Evolutionary conservation across 2,888 invertebrate species (phyloP).

Genomic region (Slavum lentiscoides): DNA sequence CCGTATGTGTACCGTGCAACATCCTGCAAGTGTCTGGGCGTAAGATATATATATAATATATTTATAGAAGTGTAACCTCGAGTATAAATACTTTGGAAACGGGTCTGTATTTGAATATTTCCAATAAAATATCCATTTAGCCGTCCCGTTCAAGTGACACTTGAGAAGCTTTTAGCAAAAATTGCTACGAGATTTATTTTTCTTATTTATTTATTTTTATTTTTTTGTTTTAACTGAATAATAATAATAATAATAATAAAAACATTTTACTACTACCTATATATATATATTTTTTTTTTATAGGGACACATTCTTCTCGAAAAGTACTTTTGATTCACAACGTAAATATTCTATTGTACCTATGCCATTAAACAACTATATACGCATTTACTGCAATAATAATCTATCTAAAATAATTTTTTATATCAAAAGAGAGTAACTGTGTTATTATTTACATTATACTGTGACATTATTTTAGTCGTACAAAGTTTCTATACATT

Average conservation of each 20-base stretch:
- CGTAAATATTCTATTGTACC: too few relatives aligned
- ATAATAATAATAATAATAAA: slow-evolving; percentile 12
- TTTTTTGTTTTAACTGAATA: background rate
- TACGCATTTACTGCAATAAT: too few relatives aligned
- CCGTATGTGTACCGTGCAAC: background rate
- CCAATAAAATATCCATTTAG: slow-evolving; percentile 51
- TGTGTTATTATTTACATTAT: too few relatives aligned
- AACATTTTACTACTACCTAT: background rate
- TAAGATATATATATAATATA: background rate
- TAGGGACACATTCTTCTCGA: too few relatives aligned
- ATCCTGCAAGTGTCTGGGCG: background rate
- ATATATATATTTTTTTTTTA: background rate
- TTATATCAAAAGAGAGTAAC: too few relatives aligned
- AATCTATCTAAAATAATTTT: too few relatives aligned
- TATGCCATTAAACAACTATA: too few relatives aligned
- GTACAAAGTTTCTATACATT: too few relatives aligned
- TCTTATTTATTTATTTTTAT: too few relatives aligned
- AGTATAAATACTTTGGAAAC: slow-evolving; percentile 30
- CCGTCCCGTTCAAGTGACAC: slow-evolving; percentile 42
- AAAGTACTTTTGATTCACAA: too few relatives aligned
- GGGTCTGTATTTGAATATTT: slow-evolving; percentile 48
- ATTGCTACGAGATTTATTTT: slow-evolving; percentile 22
- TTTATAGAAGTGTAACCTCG: slow-evolving; percentile 33
- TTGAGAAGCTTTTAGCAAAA: slow-evolving; percentile 50
- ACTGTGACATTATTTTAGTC: too few relatives aligned